Conservation (phyloP, 2,888 invertebrate species). For the Allolobophora icterica region DNA sequence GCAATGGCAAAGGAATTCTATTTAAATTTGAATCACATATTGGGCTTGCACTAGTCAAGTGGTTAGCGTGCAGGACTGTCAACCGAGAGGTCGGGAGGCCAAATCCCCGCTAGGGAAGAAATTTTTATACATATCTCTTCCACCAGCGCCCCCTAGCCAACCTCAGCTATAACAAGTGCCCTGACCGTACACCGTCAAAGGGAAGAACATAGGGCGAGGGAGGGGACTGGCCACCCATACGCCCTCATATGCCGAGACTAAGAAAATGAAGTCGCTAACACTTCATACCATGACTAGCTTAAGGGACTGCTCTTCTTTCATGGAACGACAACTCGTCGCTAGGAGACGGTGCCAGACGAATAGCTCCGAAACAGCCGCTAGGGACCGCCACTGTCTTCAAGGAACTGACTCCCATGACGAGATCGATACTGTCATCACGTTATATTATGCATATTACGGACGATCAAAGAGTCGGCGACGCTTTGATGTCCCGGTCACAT, state of each 20-base stretch:
- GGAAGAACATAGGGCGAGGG: neutral
- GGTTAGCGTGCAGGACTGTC: neutral
- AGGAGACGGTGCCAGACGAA: neutral
- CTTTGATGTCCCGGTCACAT: neutral
- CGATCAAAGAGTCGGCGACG: neutral
- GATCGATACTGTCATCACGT: neutral
- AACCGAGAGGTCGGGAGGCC: neutral
- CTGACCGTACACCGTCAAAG: neutral
- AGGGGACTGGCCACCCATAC: neutral
- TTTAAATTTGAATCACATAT: neutral
- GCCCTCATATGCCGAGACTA: neutral
- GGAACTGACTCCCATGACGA: too few relatives aligned
- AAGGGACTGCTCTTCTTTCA: neutral
- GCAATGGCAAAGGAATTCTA: neutral
- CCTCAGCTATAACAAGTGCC: neutral
- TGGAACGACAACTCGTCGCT: too few relatives aligned
- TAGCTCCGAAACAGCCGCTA: neutral
- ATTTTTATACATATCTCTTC: neutral
- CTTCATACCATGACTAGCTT: neutral
- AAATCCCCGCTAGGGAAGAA: neutral
- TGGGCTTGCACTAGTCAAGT: too few relatives aligned
- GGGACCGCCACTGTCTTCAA: neutral
- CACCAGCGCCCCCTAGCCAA: neutral
- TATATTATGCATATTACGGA: constrained; percentile 18
- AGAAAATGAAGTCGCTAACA: constrained; percentile 10